Base-by-base conservation (phyloP, 2,888 invertebrate genomes). In the Dromius quadrimaculatus region DNA sequence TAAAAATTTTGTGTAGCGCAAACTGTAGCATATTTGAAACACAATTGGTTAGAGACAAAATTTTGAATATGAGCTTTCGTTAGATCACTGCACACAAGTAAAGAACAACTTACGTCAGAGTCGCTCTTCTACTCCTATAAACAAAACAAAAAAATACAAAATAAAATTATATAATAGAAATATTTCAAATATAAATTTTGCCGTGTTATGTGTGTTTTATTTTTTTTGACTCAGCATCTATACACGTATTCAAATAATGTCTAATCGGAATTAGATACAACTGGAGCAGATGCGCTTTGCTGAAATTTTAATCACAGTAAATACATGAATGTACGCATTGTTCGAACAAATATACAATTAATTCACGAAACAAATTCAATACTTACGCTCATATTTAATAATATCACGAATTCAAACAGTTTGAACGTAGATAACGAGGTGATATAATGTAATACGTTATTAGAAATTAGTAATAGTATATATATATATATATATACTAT, bases 71-170 rank as follows among this genome's bases (percentile, higher is more conserved):
- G 70, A 70, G 70, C 70, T 70, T 70, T 70, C 70, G 61, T 70
- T 70, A 61, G 62, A 61, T 45, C 64, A 64, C 62, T 70, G 70
- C 70, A 70, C 70, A 70, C 70, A 62, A 45, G 45, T 70, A 61
- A 45, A 34, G 36, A 69, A 62, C 62, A 70, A 73, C 73, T 73
- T 73, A 73, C 73, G 73, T 73, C 47, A 73, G 65, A 62, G 73
- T 73, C 41, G 69, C 73, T 63, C 73, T 71, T 72, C 73, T 73
- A 74, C 73, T 73, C 73, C 73, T 74, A 74, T 66, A 74, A 74
- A 64, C 61, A 72, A 71, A 73, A 74, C 61, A 73, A 70, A 73
- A 72, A 68, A 66, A 72, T 64, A 68, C 68, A 68, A 59, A 57
- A 68, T 66, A 54, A 66, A 54, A 32, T 32, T 64, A 34, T 11